These are phyloP conservation scores for Crypturellus tataupa DNA, from an alignment of 2,797 vertebrate species.

Conservation along the genomic window DNA sequence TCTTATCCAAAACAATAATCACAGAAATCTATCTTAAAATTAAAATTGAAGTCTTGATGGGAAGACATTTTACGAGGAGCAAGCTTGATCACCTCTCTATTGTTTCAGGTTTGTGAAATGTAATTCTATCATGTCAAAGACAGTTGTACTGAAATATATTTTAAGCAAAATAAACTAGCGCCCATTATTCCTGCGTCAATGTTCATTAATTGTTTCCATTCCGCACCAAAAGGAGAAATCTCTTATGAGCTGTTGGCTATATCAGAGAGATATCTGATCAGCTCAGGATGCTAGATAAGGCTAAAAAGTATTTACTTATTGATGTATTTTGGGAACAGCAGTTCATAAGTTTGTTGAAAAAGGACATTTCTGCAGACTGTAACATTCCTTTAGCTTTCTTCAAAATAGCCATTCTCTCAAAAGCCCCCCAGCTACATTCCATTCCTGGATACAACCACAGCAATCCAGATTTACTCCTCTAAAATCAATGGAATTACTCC, in stretches of 20 bases:
- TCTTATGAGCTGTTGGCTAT: slow-evolving; percentile 1
- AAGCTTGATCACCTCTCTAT: not conserved
- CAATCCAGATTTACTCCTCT: not conserved
- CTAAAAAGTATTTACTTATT: slow-evolving; percentile 54
- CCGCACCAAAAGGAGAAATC: slow-evolving; percentile 15
- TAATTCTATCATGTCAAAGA: not conserved
- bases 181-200: slow-evolving; percentile 29
- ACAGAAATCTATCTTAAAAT: not conserved
- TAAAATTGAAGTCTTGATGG: not conserved
- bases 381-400: slow-evolving; percentile 31
- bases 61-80: not conserved
- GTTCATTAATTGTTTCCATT: slow-evolving; percentile 56
- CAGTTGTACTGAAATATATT: not conserved
- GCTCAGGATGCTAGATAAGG: slow-evolving; percentile 39
- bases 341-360: slow-evolving; percentile 43
- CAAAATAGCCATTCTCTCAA: slow-evolving; percentile 31
- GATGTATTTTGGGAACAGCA: slow-evolving; percentile 10
- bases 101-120: slow-evolving; percentile 19
- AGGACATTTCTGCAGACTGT: not conserved
- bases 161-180: slow-evolving; percentile 45
- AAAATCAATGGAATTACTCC: not conserved
- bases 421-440: not conserved
- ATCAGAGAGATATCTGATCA: slow-evolving; percentile 21
- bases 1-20: not conserved
- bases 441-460: not conserved